Evolutionary conservation across 2,797 vertebrate species (phyloP), one percentile per base, ranked within the genome.

Genomic region (Diplodus sargus): DNA sequence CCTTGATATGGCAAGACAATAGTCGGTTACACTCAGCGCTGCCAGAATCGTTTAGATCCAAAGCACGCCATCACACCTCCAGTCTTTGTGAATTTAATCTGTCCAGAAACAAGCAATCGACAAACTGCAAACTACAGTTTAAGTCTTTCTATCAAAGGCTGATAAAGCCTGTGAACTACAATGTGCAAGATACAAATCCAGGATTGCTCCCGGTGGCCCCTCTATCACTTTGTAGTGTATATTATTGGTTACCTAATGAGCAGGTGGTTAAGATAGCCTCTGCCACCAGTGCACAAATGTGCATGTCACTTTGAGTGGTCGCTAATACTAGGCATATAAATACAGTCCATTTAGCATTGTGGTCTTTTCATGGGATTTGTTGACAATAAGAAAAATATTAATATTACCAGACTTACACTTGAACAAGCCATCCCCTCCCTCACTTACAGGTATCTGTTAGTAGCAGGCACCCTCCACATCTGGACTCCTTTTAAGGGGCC

Each of bases 371-470:
- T 43, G 30, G 15, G 63, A 25, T 67, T 67, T 17, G 39, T 39
- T 39, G 34, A 75, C 18, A 39, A 34, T 22, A 22, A 45, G 15
- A 54, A 76, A 47, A n/a, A 61, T n/a, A n/a, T n/a, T n/a, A n/a
- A n/a, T 28, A 30, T 57, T 23, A 16, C 3, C 18, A 42, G 28
- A 20, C 4, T 17, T 5, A 20, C 11, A 49, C 20, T 28, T 43
- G 4, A 72, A 30, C 18, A 9, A 49, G 2, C 30, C 12, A 10
- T 23, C 22, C 1, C 3, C n/a, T 18, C 45, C 1, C 2, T 43
- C n/a, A 94, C 94, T 93, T 83, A 97, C 96, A 93, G 91, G 86
- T 97, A 97, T 89, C 90, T 91, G 90, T 96, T 96, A 13, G 96
- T 95, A 43, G 95, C 94, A 23, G 96, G 97, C 1, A 96, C 95